Base-by-base conservation (phyloP, 2,888 invertebrate species). In the Trimorus sp. region DNA sequence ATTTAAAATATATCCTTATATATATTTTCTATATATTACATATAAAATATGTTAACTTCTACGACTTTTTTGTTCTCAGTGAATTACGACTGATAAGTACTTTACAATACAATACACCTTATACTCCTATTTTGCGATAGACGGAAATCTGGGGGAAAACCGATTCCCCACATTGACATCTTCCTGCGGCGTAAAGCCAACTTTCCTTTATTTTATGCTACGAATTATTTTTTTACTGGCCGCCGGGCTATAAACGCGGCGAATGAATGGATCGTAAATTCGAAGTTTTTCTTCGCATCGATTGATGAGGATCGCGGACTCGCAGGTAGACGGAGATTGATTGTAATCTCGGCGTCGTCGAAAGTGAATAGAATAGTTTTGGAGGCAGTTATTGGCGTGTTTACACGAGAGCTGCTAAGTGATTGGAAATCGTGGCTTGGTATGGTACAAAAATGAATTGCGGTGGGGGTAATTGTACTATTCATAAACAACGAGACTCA, bases 141-240 rank as follows among this genome's bases (percentile, higher is more conserved):
- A 45, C 6, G 45, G 45, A 45, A 45, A 12, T 2, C 6, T 6
- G n/a, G n/a, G n/a, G n/a, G n/a, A 12, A 12, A 45, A 9, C 1
- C 45, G 11, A 45, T 45, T 51, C 26, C 4, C 26, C 26, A 4
- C 26, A 26, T 26, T 26, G 26, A 26, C 26, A 26, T 26, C 26
- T 26, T 26, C 26, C 26, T 26, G 26, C 26, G 26, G 26, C 26
- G 26, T 4, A 26, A 26, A 26, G 26, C 26, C n/a, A 59, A 66
- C 54, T 66, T 66, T 66, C 54, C 26, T 54, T 48, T 38, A 42
- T 48, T 66, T 66, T 42, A 66, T 53, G 66, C 42, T 66, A 54
- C 42, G 66, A 66, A 66, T 66, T 66, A 66, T 42, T 66, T 66
- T 49, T 66, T 66, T 54, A 66, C 42, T 66, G 42, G 26, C 26